These are phyloP conservation scores for Cryptocephalus moraei DNA, from an alignment of 2,888 invertebrate genomes.

Conservation along the genomic window DNA sequence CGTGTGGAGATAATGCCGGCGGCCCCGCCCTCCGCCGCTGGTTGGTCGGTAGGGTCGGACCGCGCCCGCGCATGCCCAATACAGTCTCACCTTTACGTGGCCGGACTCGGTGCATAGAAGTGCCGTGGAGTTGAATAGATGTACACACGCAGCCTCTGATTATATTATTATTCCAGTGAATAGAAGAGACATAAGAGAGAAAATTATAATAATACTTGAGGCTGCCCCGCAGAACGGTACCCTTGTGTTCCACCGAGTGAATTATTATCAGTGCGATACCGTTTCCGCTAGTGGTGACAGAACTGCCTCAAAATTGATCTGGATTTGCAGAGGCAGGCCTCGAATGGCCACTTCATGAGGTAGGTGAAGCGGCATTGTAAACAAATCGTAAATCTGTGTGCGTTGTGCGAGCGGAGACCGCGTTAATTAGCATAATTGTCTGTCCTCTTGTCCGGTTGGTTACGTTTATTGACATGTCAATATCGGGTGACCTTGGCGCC, in stretches of 20 bases:
- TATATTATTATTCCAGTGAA: conserved; percentile 1
- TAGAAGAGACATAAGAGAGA: conserved; percentile 1
- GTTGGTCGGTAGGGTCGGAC: conserved; percentile 27
- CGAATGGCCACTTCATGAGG: conserved; percentile 70
- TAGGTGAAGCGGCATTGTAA: conserved; percentile 22
- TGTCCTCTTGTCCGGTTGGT: not conserved
- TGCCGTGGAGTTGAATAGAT: conserved; percentile 30
- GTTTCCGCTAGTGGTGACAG: conserved; percentile 3
- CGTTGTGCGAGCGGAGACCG: conserved; percentile 8
- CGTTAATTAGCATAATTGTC: conserved; percentile 15
- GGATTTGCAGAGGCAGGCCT: conserved; percentile 63
- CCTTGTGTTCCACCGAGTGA: conserved; percentile 12
- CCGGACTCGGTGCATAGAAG: conserved; percentile 26
- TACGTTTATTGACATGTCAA: conserved; percentile 14
- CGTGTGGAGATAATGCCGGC: conserved; percentile 32
- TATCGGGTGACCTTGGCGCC: not conserved
- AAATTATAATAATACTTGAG: not conserved
- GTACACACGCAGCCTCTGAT: conserved; percentile 27
- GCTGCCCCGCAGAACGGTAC: conserved; percentile 1
- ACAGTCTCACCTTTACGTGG: conserved; percentile 17
- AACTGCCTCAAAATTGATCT: conserved; percentile 62
- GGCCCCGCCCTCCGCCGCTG: conserved; percentile 27
- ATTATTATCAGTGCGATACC: conserved; percentile 7
- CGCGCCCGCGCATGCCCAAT: conserved; percentile 28
- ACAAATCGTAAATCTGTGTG: conserved; percentile 16